phyloP scores from a whole-genome alignment of 2,797 vertebrate genomes.

The Gambelia wislizenii region DNA sequence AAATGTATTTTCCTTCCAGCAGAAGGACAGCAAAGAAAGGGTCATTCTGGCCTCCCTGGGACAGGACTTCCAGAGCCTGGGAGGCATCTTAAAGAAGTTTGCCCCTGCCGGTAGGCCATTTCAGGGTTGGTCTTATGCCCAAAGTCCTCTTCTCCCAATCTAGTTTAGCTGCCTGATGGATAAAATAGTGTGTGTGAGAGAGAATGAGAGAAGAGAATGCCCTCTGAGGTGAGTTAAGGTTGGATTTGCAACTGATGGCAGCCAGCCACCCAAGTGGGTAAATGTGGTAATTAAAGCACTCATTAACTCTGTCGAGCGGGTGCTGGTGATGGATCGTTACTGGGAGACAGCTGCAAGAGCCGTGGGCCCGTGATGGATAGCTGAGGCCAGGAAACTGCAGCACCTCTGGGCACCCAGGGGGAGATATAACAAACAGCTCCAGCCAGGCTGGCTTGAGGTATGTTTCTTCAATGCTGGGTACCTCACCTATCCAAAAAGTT shows the following conservation, averaged over 20 bases:
- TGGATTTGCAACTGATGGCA: not conserved
- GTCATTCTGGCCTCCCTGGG: too few species aligned
- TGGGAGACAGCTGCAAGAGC: constrained; percentile 27
- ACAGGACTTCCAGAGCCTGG: too few species aligned
- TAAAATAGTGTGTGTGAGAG: rapidly evolving
- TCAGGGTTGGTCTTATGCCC: too few species aligned
- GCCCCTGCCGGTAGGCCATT: too few species aligned
- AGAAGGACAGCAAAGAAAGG: too few species aligned
- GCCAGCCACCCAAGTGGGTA: constrained; percentile 37
- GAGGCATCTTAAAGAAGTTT: too few species aligned
- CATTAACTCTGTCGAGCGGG: constrained; percentile 47
- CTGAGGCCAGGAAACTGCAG: rapidly evolving
- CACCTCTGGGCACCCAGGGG: rapidly evolving
- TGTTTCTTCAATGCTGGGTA: too few species aligned
- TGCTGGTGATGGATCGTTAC: constrained; percentile 23
- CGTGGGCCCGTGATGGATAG: constrained; percentile 18
- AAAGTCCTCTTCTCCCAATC: not conserved
- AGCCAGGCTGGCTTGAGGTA: not conserved
- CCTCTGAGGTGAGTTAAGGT: constrained; percentile 2
- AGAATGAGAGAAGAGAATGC: rapidly evolving
- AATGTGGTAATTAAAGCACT: constrained; percentile 54
- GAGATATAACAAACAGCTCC: not conserved
- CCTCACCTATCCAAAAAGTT: not conserved
- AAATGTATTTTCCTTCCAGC: too few species aligned
- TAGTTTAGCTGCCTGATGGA: not conserved